Percentiles rank a stretch among this genome's conserved stretches.
phyloP scores from a whole-genome alignment of 2,113 vertebrate species.

The Ranitomeya variabilis region DNA sequence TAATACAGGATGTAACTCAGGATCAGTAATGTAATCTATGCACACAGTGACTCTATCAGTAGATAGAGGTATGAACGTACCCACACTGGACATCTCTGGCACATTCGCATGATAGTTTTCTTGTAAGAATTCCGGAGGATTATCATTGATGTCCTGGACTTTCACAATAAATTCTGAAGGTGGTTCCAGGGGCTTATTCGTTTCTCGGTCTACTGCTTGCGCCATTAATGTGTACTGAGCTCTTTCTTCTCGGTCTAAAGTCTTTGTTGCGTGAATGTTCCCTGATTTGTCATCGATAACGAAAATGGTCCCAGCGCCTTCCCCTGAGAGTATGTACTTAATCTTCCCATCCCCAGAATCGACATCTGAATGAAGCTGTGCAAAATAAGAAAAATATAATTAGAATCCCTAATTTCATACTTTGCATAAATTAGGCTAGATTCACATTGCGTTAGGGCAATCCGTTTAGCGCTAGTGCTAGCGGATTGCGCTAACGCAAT shows the following conservation, averaged over 20 bases:
- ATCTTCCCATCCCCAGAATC: conserved; percentile 93
- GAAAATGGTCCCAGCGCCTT: conserved; percentile 97
- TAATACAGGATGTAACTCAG: too few relatives aligned
- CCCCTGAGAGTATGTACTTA: conserved; percentile 98
- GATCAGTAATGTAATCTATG: too few relatives aligned
- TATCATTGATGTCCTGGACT: conserved; percentile 99
- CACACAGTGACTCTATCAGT: not conserved
- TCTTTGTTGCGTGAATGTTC: conserved; percentile 98
- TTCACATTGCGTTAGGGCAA: too few relatives aligned
- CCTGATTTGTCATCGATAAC: conserved; percentile 99
- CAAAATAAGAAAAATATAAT: not conserved
- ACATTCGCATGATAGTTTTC: conserved; percentile 95
- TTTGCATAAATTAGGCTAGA: not conserved
- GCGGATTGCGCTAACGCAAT: too few relatives aligned
- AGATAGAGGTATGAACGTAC: conserved; percentile 74
- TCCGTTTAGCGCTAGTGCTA: too few relatives aligned
- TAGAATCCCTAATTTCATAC: not conserved
- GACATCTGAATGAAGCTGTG: conserved; percentile 95
- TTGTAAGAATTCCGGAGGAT: conserved; percentile 92
- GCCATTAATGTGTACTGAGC: conserved; percentile 96
- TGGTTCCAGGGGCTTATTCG: conserved; percentile 91
- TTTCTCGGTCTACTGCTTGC: conserved; percentile 92
- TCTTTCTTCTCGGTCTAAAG: conserved; percentile 94
- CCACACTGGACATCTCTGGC: conserved; percentile 97
- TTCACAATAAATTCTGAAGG: conserved; percentile 98